Evolutionary conservation across 2,113 vertebrate genomes (phyloP).

Genomic region (Meriones unguiculatus): DNA sequence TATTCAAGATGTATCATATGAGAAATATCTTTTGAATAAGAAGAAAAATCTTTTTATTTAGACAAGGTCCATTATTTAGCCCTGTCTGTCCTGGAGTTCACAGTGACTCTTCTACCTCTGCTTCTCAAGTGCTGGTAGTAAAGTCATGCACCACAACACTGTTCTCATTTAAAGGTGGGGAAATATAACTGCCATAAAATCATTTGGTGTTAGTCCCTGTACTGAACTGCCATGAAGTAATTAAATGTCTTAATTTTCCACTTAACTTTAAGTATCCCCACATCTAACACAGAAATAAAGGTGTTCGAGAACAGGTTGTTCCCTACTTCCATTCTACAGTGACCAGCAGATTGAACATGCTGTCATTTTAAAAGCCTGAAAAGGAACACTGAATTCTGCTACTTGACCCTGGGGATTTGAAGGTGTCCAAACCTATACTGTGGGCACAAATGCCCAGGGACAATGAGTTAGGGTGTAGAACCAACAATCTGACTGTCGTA

Average conservation of each 20-base stretch:
- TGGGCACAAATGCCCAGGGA: neutral
- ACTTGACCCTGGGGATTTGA: neutral
- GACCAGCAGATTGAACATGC: neutral
- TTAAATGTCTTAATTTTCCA: neutral
- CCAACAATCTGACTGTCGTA: neutral
- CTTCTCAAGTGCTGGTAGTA: neutral
- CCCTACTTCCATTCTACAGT: neutral
- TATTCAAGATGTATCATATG: too few species aligned
- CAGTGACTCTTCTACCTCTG: neutral
- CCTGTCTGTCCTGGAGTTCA: neutral
- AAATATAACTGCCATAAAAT: neutral
- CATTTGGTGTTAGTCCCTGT: neutral
- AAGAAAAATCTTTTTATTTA: too few species aligned
- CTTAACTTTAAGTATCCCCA: neutral
- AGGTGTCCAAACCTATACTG: neutral
- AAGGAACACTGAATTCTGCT: neutral
- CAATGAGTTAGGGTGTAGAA: neutral
- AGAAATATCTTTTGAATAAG: too few species aligned
- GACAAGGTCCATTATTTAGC: neutral
- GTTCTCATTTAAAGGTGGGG: neutral
- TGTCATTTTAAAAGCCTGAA: neutral
- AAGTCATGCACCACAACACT: neutral
- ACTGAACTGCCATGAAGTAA: neutral
- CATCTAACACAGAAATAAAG: neutral
- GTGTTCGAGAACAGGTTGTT: neutral